phyloP scores from a whole-genome alignment of 1,140 invertebrate species.

The Ganaspis sp. region DNA sequence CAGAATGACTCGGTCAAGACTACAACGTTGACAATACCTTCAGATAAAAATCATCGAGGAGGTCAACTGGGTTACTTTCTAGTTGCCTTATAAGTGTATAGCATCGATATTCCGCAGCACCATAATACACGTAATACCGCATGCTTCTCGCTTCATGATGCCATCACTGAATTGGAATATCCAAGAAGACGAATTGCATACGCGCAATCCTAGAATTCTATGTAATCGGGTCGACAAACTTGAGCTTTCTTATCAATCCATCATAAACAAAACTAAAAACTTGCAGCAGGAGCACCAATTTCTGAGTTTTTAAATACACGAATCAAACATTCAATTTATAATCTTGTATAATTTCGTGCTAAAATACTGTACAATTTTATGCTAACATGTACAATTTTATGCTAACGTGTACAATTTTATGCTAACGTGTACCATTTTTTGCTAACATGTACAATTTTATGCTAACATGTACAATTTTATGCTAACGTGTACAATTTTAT shows the following conservation, averaged over 20 bases:
- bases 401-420: too few relatives aligned
- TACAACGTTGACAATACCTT: not conserved
- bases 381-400: too few relatives aligned
- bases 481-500: too few relatives aligned
- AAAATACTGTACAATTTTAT: too few relatives aligned
- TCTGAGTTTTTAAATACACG: too few relatives aligned
- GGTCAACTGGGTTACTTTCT: constrained; percentile 9
- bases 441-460: too few relatives aligned
- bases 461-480: too few relatives aligned
- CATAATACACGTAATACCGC: not conserved
- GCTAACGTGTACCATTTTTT: too few relatives aligned
- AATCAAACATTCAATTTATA: too few relatives aligned
- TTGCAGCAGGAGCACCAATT: too few relatives aligned
- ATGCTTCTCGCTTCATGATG: constrained; percentile 20
- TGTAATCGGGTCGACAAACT: not conserved
- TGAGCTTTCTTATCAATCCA: not conserved
- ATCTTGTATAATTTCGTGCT: too few relatives aligned
- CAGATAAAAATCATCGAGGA: constrained; percentile 7
- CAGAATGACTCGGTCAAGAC: not conserved
- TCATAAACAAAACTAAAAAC: too few relatives aligned
- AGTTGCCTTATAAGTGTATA: not conserved
- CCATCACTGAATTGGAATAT: not conserved
- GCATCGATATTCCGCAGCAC: constrained; percentile 9
- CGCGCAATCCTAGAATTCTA: not conserved
- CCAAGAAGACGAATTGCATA: not conserved